Conservation (phyloP, 2,888 invertebrate species). For the Lycaena phlaeas region DNA sequence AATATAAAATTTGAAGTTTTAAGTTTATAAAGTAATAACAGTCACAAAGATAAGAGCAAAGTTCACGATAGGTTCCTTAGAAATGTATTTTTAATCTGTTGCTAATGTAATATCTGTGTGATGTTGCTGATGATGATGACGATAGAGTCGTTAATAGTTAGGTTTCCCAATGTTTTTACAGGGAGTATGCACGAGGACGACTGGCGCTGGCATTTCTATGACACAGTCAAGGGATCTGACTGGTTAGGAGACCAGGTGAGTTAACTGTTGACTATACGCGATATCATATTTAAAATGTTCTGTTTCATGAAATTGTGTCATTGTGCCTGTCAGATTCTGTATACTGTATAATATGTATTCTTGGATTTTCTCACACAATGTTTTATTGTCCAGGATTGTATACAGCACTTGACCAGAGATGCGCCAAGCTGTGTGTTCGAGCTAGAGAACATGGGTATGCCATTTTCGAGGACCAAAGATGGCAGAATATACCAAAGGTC, state of each 20-base stretch:
- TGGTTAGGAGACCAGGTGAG: constrained; percentile 93
- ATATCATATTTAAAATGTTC: neutral
- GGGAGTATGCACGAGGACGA: constrained; percentile 93
- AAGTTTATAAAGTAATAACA: too few relatives aligned
- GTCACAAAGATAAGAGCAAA: too few relatives aligned
- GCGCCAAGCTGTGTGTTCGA: constrained; percentile 89
- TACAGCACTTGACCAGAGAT: constrained; percentile 94
- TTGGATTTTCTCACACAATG: too few relatives aligned
- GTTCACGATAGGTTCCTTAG: too few relatives aligned
- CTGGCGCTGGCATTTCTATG: constrained; percentile 98
- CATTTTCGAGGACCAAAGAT: constrained; percentile 95
- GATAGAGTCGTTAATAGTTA: too few relatives aligned
- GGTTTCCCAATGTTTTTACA: constrained; percentile 23
- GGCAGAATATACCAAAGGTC: constrained; percentile 98
- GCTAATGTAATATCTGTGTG: too few relatives aligned
- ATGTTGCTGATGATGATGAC: too few relatives aligned
- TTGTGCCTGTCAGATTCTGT: neutral
- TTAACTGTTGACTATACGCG: neutral
- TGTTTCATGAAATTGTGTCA: too few relatives aligned
- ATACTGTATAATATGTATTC: too few relatives aligned
- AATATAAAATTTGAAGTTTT: too few relatives aligned
- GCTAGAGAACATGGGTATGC: constrained; percentile 95
- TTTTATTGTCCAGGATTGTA: constrained; percentile 88
- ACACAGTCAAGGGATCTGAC: constrained; percentile 98
- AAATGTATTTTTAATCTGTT: too few relatives aligned